A percentile compares a stretch with the other conserved stretches of the same genome.
Conservation (phyloP, 2,797 vertebrate species). For the Micropoecilia bifurca region DNA sequence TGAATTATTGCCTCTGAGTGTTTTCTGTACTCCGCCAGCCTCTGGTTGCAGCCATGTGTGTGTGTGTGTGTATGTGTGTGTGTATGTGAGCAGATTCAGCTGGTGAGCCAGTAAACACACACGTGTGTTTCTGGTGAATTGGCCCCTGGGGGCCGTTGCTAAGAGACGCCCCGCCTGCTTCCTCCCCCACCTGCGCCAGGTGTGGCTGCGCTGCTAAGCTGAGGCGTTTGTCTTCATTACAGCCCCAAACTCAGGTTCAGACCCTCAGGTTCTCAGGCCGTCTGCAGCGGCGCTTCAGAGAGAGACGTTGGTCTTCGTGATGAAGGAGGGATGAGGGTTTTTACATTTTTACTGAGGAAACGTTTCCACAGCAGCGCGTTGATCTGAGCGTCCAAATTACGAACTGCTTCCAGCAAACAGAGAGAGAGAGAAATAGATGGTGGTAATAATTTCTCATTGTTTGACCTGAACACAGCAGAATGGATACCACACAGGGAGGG, state of each 20-base stretch:
- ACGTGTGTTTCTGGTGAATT: slow-evolving; percentile 55
- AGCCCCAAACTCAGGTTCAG: slow-evolving; percentile 60
- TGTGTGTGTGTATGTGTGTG: too few species aligned
- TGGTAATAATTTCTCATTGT: background rate
- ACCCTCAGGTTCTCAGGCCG: slow-evolving; percentile 58
- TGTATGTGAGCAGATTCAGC: slow-evolving; percentile 27
- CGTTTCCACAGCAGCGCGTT: slow-evolving; percentile 3
- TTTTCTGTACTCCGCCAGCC: too few species aligned
- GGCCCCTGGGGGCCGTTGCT: slow-evolving; percentile 44
- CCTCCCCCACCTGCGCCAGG: slow-evolving; percentile 38
- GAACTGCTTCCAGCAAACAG: background rate
- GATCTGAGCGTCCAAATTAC: slow-evolving; percentile 2
- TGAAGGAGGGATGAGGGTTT: slow-evolving; percentile 35
- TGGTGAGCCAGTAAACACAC: slow-evolving; percentile 18
- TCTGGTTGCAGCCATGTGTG: too few species aligned
- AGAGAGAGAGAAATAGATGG: background rate
- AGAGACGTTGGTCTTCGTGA: slow-evolving; percentile 32
- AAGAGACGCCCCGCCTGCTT: slow-evolving; percentile 12
- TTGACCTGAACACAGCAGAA: background rate
- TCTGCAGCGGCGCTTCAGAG: slow-evolving; percentile 18
- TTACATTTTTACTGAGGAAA: slow-evolving; percentile 22
- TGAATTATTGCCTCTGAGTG: too few species aligned
- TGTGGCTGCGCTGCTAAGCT: slow-evolving; percentile 62
- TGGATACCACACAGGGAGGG: background rate
- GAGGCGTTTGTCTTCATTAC: slow-evolving; percentile 71